Conservation (phyloP, 2,113 vertebrate genomes). For the Arenaria interpres region DNA sequence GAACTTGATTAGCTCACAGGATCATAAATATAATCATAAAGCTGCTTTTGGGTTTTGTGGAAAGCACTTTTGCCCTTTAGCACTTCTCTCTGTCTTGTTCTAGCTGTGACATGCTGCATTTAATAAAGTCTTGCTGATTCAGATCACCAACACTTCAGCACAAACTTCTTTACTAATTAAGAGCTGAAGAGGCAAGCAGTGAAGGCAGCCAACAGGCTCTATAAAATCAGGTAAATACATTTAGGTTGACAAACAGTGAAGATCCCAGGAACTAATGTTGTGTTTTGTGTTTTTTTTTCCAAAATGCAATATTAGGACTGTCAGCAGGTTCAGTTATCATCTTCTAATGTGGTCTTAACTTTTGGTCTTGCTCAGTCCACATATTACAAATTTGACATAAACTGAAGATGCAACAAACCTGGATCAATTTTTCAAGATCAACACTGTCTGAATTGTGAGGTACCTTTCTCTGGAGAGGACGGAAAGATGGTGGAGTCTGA, state of each 20-base stretch:
- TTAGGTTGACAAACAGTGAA: conserved; percentile 9
- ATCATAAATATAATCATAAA: conserved; percentile 39
- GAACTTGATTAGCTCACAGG: conserved; percentile 30
- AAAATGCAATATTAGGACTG: background rate
- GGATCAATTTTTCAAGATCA: background rate
- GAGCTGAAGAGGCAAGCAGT: conserved; percentile 18
- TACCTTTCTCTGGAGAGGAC: background rate
- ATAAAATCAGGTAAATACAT: conserved; percentile 14
- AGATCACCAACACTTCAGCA: conserved; percentile 31
- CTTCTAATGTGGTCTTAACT: background rate
- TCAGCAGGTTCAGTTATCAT: background rate
- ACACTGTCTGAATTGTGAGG: background rate
- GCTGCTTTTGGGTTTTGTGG: background rate
- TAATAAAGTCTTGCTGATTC: conserved; percentile 60
- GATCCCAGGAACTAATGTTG: background rate
- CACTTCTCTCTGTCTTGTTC: conserved; percentile 30
- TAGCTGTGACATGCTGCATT: conserved; percentile 42
- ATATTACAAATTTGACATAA: background rate
- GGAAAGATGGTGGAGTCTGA: background rate
- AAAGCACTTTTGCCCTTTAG: conserved; percentile 54
- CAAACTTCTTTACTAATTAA: conserved; percentile 41
- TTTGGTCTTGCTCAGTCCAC: background rate
- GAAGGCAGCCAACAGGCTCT: conserved; percentile 11
- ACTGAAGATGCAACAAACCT: background rate
- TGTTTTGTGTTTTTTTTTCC: background rate